These are phyloP conservation scores for Argyra leucocephala DNA, from an alignment of 2,888 invertebrate genomes.

Conservation along the genomic window DNA sequence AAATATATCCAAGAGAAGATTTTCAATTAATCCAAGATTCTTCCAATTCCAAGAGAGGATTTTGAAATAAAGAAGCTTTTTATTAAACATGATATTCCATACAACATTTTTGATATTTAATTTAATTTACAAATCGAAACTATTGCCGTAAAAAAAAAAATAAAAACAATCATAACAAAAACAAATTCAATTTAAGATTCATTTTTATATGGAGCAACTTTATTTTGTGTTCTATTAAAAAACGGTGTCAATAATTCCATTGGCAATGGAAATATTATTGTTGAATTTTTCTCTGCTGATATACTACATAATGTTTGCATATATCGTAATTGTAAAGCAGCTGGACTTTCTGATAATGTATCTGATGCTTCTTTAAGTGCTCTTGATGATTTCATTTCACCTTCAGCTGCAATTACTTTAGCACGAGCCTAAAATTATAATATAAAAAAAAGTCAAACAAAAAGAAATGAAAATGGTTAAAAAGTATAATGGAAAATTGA, in stretches of 20 bases:
- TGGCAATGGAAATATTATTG: constrained; percentile 87
- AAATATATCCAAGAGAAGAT: too few species aligned
- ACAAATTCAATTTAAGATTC: not conserved
- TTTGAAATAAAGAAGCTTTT: too few species aligned
- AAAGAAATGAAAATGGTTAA: too few species aligned
- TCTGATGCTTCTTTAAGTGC: constrained; percentile 77
- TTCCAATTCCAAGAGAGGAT: too few species aligned
- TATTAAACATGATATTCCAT: too few species aligned
- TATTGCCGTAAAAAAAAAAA: too few species aligned
- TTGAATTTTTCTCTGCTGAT: constrained; percentile 89
- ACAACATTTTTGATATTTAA: too few species aligned
- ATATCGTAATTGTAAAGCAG: constrained; percentile 67
- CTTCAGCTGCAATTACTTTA: constrained; percentile 74
- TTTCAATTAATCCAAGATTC: too few species aligned
- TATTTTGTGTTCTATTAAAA: constrained; percentile 19
- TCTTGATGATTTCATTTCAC: constrained; percentile 70
- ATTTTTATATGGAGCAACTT: not conserved
- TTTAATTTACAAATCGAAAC: too few species aligned
- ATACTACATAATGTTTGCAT: constrained; percentile 84
- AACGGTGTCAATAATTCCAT: constrained; percentile 59
- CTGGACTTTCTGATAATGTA: constrained; percentile 64
- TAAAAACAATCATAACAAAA: too few species aligned
- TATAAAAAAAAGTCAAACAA: not conserved
- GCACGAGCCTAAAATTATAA: constrained; percentile 43
- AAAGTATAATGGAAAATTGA: too few species aligned